These are phyloP conservation scores for Zophobas atratus DNA, from an alignment of 1,140 invertebrate species.

Conservation along the genomic window DNA sequence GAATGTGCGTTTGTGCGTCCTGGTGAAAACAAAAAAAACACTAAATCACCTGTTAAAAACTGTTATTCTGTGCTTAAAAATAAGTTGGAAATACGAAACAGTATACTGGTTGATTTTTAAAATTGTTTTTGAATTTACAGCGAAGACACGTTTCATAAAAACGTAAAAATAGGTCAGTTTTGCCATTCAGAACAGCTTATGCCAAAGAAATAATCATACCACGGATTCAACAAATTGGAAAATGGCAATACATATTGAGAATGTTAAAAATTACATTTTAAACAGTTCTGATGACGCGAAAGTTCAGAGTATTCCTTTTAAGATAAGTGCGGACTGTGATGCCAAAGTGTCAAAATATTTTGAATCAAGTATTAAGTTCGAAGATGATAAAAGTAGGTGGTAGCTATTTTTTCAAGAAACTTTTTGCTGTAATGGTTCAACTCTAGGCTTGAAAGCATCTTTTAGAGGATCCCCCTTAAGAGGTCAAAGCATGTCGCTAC, in stretches of 20 bases:
- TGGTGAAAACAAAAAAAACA: too few relatives aligned
- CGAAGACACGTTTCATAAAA: too few relatives aligned
- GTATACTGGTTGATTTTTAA: too few relatives aligned
- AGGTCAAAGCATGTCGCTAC: slow-evolving; percentile 75
- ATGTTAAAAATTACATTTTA: slow-evolving; percentile 69
- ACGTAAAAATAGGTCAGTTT: background rate
- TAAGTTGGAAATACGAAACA: too few relatives aligned
- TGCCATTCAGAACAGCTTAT: background rate
- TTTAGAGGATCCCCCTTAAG: slow-evolving; percentile 81
- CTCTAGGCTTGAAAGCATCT: slow-evolving; percentile 71
- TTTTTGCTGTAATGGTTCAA: slow-evolving; percentile 44
- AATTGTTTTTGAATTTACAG: too few relatives aligned
- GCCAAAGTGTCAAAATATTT: slow-evolving; percentile 82
- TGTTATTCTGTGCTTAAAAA: too few relatives aligned
- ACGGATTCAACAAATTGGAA: slow-evolving; percentile 15
- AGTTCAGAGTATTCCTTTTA: slow-evolving; percentile 82
- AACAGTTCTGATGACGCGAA: slow-evolving; percentile 65
- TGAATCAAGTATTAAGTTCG: slow-evolving; percentile 73
- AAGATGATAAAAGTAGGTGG: slow-evolving; percentile 63
- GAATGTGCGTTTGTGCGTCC: too few relatives aligned
- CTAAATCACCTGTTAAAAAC: too few relatives aligned
- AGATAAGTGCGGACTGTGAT: slow-evolving; percentile 78
- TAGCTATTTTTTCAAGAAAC: slow-evolving; percentile 42
- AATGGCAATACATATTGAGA: slow-evolving; percentile 72
- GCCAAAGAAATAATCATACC: too few relatives aligned